phyloP scores from a whole-genome alignment of 2,888 invertebrate species.

The Rosalia funebris region DNA sequence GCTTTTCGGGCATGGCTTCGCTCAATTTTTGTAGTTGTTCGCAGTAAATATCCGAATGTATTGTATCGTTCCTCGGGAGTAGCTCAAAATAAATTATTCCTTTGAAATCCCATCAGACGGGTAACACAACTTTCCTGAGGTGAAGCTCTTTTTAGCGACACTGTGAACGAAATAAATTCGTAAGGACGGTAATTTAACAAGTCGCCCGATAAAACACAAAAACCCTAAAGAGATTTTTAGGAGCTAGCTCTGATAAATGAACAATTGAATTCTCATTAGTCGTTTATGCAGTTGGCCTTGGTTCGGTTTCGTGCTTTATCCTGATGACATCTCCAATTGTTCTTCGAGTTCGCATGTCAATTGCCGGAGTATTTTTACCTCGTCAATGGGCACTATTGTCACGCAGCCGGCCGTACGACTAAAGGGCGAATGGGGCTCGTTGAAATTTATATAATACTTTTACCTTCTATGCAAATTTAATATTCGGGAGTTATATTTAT shows the following conservation, averaged over 20 bases:
- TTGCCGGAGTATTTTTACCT: slow-evolving; percentile 41
- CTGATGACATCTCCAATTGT: slow-evolving; percentile 39
- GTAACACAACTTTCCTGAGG: too few species aligned
- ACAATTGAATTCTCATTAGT: slow-evolving; percentile 24
- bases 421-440: slow-evolving; percentile 19
- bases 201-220: background rate
- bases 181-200: too few species aligned
- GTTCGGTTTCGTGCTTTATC: slow-evolving; percentile 42
- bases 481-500: slow-evolving; percentile 10
- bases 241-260: slow-evolving; percentile 17
- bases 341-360: slow-evolving; percentile 44
- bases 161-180: too few species aligned
- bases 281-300: slow-evolving; percentile 28
- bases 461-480: slow-evolving; percentile 13
- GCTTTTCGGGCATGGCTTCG: too few species aligned
- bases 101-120: too few species aligned
- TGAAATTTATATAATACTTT: slow-evolving; percentile 17
- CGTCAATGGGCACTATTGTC: slow-evolving; percentile 39
- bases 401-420: slow-evolving; percentile 31
- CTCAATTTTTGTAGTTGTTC: too few species aligned
- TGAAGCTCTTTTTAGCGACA: too few species aligned
- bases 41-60: too few species aligned
- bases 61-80: too few species aligned
- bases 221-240: background rate
- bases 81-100: too few species aligned